Percentiles rank a stretch among this genome's conserved stretches.
Evolutionary conservation across 2,888 invertebrate genomes (phyloP).

Genomic region (Drosophila kambysellisi): DNA sequence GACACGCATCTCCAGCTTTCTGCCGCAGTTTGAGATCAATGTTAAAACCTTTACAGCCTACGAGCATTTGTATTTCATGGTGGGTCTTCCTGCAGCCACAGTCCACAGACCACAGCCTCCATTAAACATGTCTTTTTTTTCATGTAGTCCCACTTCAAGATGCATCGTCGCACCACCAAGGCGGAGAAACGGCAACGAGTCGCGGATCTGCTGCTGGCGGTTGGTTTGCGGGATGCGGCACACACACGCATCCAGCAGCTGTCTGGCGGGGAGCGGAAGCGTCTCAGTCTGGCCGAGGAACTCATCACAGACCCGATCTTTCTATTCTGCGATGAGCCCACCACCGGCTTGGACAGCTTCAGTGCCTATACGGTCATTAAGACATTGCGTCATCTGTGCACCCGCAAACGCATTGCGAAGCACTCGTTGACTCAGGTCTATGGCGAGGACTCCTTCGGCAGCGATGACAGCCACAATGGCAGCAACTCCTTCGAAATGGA

Average conservation of each 20-base stretch:
- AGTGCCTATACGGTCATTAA: conserved; percentile 93
- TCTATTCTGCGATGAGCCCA: conserved; percentile 97
- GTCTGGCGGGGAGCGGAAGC: conserved; percentile 95
- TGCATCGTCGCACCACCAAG: conserved; percentile 87
- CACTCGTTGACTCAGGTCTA: conserved; percentile 76
- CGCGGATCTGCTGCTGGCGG: conserved; percentile 85
- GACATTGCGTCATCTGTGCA: conserved; percentile 87
- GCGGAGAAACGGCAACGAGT: conserved; percentile 81
- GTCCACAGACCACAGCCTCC: neutral
- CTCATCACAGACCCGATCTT: conserved; percentile 94
- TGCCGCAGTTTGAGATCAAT: conserved; percentile 94
- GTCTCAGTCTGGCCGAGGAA: conserved; percentile 94
- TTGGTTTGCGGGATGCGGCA: conserved; percentile 90
- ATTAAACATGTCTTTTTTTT: neutral
- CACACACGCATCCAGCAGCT: conserved; percentile 90
- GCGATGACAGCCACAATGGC: conserved; percentile 55
- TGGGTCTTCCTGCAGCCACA: conserved; percentile 83
- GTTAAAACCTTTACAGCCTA: conserved; percentile 91
- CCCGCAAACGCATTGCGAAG: conserved; percentile 84
- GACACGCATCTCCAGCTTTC: conserved; percentile 92
- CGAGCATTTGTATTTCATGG: conserved; percentile 95
- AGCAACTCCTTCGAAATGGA: conserved; percentile 83
- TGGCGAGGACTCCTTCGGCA: conserved; percentile 74
- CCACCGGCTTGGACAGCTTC: conserved; percentile 96
- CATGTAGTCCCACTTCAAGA: conserved; percentile 90